A percentile compares a stretch with the other conserved stretches of the same genome.
phyloP scores from a whole-genome alignment of 2,797 vertebrate species.

The Siniperca undulata region DNA sequence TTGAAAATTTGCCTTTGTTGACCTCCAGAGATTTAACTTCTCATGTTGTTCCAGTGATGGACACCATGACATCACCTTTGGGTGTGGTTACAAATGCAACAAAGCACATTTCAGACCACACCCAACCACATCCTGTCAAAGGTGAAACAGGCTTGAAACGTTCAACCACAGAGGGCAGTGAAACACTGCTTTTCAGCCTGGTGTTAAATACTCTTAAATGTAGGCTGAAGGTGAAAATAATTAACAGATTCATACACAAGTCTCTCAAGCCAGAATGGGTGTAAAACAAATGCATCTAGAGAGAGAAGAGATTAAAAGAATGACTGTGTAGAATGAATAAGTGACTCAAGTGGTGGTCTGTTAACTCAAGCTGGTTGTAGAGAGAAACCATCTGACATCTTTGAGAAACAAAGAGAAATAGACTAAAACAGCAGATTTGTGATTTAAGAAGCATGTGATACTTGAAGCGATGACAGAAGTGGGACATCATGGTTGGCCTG shows the following conservation, averaged over 20 bases:
- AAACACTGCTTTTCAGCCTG: background rate
- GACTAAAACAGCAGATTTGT: background rate
- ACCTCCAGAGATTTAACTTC: background rate
- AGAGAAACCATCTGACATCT: background rate
- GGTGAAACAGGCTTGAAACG: too few species aligned
- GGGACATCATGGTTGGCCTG: slow-evolving; percentile 5
- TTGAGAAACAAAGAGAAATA: background rate
- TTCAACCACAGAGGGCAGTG: background rate
- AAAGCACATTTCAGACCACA: background rate
- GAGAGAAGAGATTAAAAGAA: background rate
- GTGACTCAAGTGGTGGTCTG: background rate
- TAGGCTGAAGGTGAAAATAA: background rate
- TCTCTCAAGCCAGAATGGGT: background rate
- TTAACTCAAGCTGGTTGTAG: background rate
- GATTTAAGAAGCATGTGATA: slow-evolving; percentile 12
- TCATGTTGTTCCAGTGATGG: background rate
- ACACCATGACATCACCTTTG: background rate
- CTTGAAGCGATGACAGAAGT: slow-evolving; percentile 31
- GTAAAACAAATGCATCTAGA: slow-evolving; percentile 1
- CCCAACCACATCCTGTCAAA: too few species aligned
- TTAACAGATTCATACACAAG: background rate
- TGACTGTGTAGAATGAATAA: background rate
- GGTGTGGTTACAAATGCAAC: background rate
- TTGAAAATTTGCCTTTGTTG: background rate
- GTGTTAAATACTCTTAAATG: background rate